Evolutionary conservation across 2,113 vertebrate genomes (phyloP).

Genomic region (Motacilla alba): DNA sequence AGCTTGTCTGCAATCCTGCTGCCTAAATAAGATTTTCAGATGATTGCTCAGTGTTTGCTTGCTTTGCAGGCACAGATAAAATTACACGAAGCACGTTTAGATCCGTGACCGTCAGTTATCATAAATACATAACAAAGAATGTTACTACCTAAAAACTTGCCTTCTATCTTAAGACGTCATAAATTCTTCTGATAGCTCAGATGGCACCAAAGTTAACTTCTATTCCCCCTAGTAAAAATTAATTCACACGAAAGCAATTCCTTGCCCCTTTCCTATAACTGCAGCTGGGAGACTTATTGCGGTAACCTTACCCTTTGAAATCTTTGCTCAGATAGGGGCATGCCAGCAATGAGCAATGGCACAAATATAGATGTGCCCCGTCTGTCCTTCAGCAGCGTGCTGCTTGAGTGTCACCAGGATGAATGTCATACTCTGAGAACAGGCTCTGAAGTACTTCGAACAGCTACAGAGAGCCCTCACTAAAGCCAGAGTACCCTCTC

Average conservation of each 20-base stretch:
- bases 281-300: conserved; percentile 1
- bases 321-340: conserved; percentile 55
- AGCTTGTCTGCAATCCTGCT: conserved; percentile 14
- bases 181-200: conserved; percentile 43
- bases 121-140: background rate
- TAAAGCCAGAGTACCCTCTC: background rate
- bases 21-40: conserved; percentile 51
- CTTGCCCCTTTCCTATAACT: conserved; percentile 17
- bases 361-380: conserved; percentile 81
- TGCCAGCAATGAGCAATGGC: conserved; percentile 59
- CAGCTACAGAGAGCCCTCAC: background rate
- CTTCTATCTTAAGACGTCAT: conserved; percentile 59
- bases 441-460: conserved; percentile 4
- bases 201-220: conserved; percentile 24
- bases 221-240: conserved; percentile 38
- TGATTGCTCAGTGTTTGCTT: conserved; percentile 20
- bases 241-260: conserved; percentile 13
- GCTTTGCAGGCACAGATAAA: conserved; percentile 39
- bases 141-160: conserved; percentile 64
- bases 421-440: conserved; percentile 47
- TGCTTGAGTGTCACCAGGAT: conserved; percentile 66
- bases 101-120: background rate
- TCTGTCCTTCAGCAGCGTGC: conserved; percentile 35
- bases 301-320: conserved; percentile 69
- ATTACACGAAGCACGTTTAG: conserved; percentile 35